A percentile compares a stretch with the other conserved stretches of the same genome.
phyloP scores from a whole-genome alignment of 37 sponge, comb jelly and placozoan species.

The Chondrilla cf. caribensis region DNA sequence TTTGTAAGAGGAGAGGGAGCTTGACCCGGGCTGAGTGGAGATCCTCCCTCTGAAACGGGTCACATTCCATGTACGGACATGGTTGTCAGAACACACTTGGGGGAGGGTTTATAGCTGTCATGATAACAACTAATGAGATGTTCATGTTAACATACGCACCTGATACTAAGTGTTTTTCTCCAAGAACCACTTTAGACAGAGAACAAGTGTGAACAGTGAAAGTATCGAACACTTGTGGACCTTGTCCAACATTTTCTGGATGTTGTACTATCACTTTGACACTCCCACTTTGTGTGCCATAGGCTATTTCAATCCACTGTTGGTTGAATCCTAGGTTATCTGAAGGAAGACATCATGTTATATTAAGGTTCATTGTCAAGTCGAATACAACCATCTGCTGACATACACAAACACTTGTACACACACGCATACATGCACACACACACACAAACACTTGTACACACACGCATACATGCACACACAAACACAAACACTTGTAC shows the following conservation, averaged over 20 bases:
- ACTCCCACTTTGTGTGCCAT: conserved; percentile 86
- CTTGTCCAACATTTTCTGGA: conserved; percentile 96
- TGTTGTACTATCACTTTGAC: conserved; percentile 91
- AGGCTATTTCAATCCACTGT: conserved; percentile 97
- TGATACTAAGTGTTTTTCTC: conserved; percentile 96
- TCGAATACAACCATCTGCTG: too few species aligned
- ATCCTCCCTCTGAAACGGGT: conserved; percentile 95
- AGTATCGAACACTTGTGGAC: conserved; percentile 90
- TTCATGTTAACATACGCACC: too few species aligned
- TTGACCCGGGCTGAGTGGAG: conserved; percentile 96
- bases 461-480: too few species aligned
- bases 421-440: not conserved
- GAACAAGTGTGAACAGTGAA: conserved; percentile 87
- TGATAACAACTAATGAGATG: too few species aligned
- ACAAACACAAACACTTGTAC: too few species aligned
- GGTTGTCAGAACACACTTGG: conserved; percentile 83
- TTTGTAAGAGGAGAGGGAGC: conserved; percentile 90
- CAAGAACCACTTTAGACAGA: conserved; percentile 78
- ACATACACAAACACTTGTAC: not conserved
- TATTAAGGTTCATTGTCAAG: too few species aligned
- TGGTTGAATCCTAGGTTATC: conserved; percentile 35
- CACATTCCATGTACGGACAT: conserved; percentile 92
- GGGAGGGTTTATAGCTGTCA: not conserved
- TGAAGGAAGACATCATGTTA: not conserved
- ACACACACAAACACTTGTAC: too few species aligned